Base-by-base conservation (phyloP, 2,797 vertebrate species). In the Pseudochirops cupreus region DNA sequence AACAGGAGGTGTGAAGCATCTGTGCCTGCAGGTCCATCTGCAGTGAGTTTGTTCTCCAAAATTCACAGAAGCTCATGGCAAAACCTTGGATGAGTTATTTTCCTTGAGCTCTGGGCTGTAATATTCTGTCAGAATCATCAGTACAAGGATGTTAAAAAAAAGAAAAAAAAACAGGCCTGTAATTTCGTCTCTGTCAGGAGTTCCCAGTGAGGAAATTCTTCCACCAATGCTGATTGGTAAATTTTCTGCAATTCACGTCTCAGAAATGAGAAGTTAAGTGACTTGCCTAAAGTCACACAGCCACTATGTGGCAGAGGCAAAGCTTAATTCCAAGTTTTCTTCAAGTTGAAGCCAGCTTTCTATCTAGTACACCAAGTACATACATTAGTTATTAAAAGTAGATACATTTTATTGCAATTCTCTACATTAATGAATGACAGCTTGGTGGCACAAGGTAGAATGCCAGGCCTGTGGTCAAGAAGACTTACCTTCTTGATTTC, bases 11-110 rank as follows among this genome's bases (percentile, higher is more conserved):
- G 13, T 87, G 74, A 87, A 87, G 74, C 74, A 28, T 87, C 74
- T 87, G 74, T 87, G 74, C 39, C 24, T 46, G 5, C 39, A 46
- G 21, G 74, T 87, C 74, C 74, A 87, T 50, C 39, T 87, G 74
- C 39, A 50, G 74, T 87, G 39, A 87, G 39, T 87, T 87, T 87
- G 24, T 87, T 87, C 21, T 87, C 74, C 74, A 87, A 87, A 87
- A 87, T 50, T 46, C 74, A 87, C 74, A 87, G 74, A 87, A 87
- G 24, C 74, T 87, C 39, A 87, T 87, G 39, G 74, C n/a, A 26
- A 87, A 87, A 87, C 74, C 74, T 28, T 87, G 74, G 39, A 87
- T 87, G 74, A 87, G 74, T 46, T 87, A 46, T 87, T 87, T 87
- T 87, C 39, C 74, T 50, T 87, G 74, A 87, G 39, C 39, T 87